Percentiles rank a stretch among this genome's conserved stretches.
Evolutionary conservation across 2,113 vertebrate species (phyloP).

Genomic region (Esox niger): DNA sequence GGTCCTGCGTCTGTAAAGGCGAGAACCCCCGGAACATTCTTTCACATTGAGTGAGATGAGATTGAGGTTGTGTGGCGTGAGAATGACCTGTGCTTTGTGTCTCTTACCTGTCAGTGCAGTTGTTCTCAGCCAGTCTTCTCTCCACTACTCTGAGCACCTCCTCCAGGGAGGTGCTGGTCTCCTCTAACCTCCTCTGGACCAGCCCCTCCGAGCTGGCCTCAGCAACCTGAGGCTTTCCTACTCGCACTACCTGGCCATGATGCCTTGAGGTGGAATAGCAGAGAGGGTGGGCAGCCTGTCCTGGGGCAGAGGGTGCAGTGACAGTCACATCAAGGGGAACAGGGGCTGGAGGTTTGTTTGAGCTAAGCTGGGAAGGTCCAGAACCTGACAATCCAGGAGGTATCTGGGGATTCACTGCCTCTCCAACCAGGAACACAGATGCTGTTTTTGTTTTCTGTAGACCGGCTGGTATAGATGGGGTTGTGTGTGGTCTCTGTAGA

Average conservation of each 20-base stretch:
- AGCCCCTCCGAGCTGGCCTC: slow-evolving; percentile 40
- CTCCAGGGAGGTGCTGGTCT: slow-evolving; percentile 81
- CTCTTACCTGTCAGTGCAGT: slow-evolving; percentile 68
- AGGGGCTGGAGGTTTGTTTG: slow-evolving; percentile 19
- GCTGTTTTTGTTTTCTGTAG: no score
- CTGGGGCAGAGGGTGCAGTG: slow-evolving; percentile 44
- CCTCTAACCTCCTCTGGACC: slow-evolving; percentile 79
- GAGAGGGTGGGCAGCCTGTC: background rate
- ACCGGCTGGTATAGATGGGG: no score
- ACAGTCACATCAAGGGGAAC: slow-evolving; percentile 46
- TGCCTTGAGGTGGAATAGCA: slow-evolving; percentile 39
- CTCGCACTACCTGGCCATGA: slow-evolving; percentile 28
- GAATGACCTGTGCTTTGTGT: background rate
- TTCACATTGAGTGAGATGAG: no score
- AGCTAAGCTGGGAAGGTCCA: background rate
- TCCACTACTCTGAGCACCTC: slow-evolving; percentile 77
- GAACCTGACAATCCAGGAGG: background rate
- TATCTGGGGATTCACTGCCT: no score
- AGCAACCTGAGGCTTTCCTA: slow-evolving; percentile 29
- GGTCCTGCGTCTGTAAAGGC: no score
- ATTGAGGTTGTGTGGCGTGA: no score
- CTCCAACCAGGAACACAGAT: no score
- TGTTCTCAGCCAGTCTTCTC: slow-evolving; percentile 72
- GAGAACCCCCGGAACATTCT: no score
- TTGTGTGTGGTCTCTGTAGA: no score